phyloP scores from a whole-genome alignment of 2,113 vertebrate genomes.

The Pyxicephalus adspersus region DNA sequence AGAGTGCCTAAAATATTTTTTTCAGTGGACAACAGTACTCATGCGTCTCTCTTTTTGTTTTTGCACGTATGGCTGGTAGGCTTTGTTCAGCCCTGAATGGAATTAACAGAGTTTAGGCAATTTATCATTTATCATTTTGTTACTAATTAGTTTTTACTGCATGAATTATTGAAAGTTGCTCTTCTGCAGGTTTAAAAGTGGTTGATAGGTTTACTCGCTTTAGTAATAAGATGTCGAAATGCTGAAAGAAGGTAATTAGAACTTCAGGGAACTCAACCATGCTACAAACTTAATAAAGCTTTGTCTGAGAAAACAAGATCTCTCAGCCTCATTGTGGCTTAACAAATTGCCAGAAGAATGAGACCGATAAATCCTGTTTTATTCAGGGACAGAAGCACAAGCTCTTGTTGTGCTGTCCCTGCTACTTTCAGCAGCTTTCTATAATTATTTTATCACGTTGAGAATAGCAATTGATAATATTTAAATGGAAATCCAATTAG shows the following conservation, averaged over 20 bases:
- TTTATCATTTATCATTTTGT: conserved; percentile 27
- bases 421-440: conserved; percentile 2
- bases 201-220: conserved; percentile 64
- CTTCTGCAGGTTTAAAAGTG: conserved; percentile 57
- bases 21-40: too few relatives aligned
- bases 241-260: conserved; percentile 67
- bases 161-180: conserved; percentile 67
- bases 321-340: conserved; percentile 48
- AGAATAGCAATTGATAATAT: not conserved
- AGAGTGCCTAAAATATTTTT: too few relatives aligned
- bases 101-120: too few relatives aligned
- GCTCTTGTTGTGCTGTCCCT: conserved; percentile 21
- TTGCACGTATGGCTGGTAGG: too few relatives aligned
- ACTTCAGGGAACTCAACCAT: conserved; percentile 63
- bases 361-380: conserved; percentile 30
- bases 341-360: conserved; percentile 28
- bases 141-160: conserved; percentile 57
- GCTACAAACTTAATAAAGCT: conserved; percentile 58
- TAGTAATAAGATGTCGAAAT: conserved; percentile 60
- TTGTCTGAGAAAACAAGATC: conserved; percentile 57
- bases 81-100: too few relatives aligned
- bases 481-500: conserved; percentile 22
- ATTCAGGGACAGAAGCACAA: conserved; percentile 25
- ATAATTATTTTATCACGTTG: conserved; percentile 26
- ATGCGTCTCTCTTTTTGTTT: too few relatives aligned